These are phyloP conservation scores for Heliornis fulica DNA, from an alignment of 2,113 vertebrate genomes.

Conservation along the genomic window DNA sequence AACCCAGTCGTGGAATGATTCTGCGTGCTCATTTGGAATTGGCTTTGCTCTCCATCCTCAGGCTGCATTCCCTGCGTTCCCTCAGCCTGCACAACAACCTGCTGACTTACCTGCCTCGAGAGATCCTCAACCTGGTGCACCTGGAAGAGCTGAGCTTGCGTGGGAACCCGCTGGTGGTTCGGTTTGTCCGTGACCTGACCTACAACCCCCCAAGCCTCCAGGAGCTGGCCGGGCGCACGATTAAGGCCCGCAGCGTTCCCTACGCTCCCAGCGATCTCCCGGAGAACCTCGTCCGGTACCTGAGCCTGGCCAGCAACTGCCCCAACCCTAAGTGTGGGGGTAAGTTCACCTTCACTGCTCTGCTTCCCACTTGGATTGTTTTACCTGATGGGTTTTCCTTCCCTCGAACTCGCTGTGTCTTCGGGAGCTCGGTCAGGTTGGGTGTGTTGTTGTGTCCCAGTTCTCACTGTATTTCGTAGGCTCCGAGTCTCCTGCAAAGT, in stretches of 20 bases:
- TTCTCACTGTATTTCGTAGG: background rate
- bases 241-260: conserved; percentile 73
- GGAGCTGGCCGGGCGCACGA: conserved; percentile 77
- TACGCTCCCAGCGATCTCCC: conserved; percentile 85
- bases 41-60: conserved; percentile 40
- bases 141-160: conserved; percentile 95
- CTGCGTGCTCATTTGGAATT: background rate
- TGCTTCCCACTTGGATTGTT: background rate
- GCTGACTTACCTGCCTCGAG: conserved; percentile 93
- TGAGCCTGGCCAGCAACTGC: conserved; percentile 94
- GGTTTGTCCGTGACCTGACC: conserved; percentile 79
- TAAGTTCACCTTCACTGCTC: conserved; percentile 54
- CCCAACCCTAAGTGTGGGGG: conserved; percentile 96
- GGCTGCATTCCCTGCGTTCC: conserved; percentile 91
- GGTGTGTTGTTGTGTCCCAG: background rate
- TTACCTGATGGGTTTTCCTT: background rate
- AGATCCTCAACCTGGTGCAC: conserved; percentile 92
- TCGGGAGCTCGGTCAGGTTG: background rate
- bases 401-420: background rate
- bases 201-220: conserved; percentile 78
- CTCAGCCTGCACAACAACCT: conserved; percentile 98
- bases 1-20: background rate
- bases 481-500: background rate
- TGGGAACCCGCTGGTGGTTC: conserved; percentile 93
- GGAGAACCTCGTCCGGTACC: conserved; percentile 83